Conservation (phyloP, 2,888 invertebrate species). For the Ditula angustiorana region DNA sequence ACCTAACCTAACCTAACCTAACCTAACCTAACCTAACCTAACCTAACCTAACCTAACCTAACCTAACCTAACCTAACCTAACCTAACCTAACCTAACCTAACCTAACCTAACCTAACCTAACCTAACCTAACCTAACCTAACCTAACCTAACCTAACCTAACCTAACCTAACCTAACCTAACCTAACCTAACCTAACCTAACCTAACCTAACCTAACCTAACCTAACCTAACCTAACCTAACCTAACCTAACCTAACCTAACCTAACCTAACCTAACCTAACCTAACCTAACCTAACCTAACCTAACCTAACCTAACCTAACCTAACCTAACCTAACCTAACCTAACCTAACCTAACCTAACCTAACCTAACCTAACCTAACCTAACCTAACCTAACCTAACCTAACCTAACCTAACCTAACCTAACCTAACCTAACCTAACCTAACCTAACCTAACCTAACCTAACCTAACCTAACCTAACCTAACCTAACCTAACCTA, state of each 20-base stretch:
- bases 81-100: slow-evolving; percentile 19
- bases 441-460: not conserved
- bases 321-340: slow-evolving; percentile 5
- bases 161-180: slow-evolving; percentile 1
- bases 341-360: slow-evolving; percentile 5
- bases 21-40: slow-evolving; percentile 18
- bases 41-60: slow-evolving; percentile 28
- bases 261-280: slow-evolving; percentile 5
- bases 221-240: not conserved
- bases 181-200: not conserved
- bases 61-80: slow-evolving; percentile 32
- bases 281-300: slow-evolving; percentile 5
- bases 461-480: not conserved
- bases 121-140: slow-evolving; percentile 1
- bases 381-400: slow-evolving; percentile 5
- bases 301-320: slow-evolving; percentile 5
- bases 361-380: slow-evolving; percentile 2
- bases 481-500: slow-evolving; percentile 7
- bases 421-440: not conserved
- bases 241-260: slow-evolving; percentile 5
- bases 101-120: not conserved
- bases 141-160: slow-evolving; percentile 1
- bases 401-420: slow-evolving; percentile 5
- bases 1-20: slow-evolving; percentile 25
- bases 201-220: not conserved